Percentiles rank a stretch among this genome's conserved stretches.
Evolutionary conservation across 1,140 invertebrate genomes (phyloP).

Genomic region (Agrypnia vestita): DNA sequence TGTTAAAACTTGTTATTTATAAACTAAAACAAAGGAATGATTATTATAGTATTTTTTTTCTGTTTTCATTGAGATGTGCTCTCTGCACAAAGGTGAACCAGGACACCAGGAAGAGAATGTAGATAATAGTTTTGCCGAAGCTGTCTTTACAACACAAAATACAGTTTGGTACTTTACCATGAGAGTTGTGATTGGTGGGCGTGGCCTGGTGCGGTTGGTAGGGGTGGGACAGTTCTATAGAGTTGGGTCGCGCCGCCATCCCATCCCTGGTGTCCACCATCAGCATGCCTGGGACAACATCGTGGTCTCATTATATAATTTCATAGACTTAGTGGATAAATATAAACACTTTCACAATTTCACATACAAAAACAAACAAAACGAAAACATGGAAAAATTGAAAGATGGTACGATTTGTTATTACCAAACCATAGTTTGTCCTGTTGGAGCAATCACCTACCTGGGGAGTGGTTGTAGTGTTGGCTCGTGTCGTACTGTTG

Average conservation of each 20-base stretch:
- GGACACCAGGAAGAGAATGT: no score
- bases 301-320: no score
- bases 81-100: no score
- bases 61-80: no score
- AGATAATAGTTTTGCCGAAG: no score
- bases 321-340: not conserved
- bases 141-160: no score
- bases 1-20: no score
- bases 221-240: slow-evolving; percentile 70
- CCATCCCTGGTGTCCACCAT: slow-evolving; percentile 67
- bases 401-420: not conserved
- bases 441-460: not conserved
- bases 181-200: slow-evolving; percentile 68
- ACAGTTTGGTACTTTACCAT: slow-evolving; percentile 62
- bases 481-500: slow-evolving; percentile 10
- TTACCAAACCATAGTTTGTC: not conserved
- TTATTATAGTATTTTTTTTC: no score
- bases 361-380: no score
- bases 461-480: slow-evolving; percentile 43
- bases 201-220: slow-evolving; percentile 67
- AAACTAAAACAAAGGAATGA: no score
- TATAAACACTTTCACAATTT: not conserved
- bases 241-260: slow-evolving; percentile 67
- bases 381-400: no score
- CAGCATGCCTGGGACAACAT: slow-evolving; percentile 65